Base-by-base conservation (phyloP, 92 coral and sea anemone genomes). In the Metridium senile region DNA sequence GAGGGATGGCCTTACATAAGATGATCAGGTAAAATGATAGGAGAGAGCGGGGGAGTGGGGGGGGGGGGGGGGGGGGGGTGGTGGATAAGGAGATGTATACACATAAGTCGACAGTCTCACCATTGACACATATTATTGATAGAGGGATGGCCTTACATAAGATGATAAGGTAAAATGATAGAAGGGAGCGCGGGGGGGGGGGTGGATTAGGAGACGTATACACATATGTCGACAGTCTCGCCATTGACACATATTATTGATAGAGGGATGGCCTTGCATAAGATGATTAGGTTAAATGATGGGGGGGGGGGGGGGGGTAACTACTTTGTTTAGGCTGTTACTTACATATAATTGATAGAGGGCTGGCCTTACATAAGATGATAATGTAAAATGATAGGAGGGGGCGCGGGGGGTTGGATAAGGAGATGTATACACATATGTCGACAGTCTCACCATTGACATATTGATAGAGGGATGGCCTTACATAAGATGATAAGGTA, bases 21-120 rank as follows among this genome's bases (percentile, higher is more conserved):
- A 89, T 91, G 97, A 89, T 94, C 19, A 94, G 98, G 98, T 39
- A 23, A 33, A n/a, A n/a, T n/a, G n/a, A n/a, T n/a, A n/a, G n/a
- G n/a, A n/a, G n/a, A n/a, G n/a, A n/a, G n/a, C n/a, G n/a, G n/a
- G n/a, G 28, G 9, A 46, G 26, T 43, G 11, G 13, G 11, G 33
- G 8, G 30, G 33, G 16, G 31, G 35, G 3, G 61, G 61, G 61
- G 23, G 23, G 61, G 61, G 61, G 98, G 98, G 58, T 94, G 45
- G 91, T 94, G 98, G 98, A 94, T 83, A 94, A 94, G 66, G 98
- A 94, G 74, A 94, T 94, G 98, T 94, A 94, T 59, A 86, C 90
- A 51, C 79, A 85, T 35, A 94, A 91, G 98, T 94, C 98, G 0
- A 82, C 81, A 8, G 34, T 82, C 22, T 45, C 91, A 0, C 90